These are phyloP conservation scores for Lepus oiostolus DNA, from an alignment of 2,797 vertebrate genomes.

Conservation along the genomic window DNA sequence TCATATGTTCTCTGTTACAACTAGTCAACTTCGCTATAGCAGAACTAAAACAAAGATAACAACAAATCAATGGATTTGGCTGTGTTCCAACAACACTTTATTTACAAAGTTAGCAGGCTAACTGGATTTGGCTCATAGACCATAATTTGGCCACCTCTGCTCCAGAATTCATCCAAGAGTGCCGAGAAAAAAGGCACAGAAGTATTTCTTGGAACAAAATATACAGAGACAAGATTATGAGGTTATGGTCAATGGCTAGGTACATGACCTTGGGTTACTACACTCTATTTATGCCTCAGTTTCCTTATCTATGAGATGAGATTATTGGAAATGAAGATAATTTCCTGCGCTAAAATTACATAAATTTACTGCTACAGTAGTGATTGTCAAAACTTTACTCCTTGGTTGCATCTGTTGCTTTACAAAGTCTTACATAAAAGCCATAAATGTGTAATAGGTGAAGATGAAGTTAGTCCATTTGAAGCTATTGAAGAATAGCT, in stretches of 20 bases:
- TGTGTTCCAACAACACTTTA: constrained; percentile 51
- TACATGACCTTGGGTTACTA: background rate
- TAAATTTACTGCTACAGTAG: background rate
- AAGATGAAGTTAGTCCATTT: constrained; percentile 4
- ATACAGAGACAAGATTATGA: background rate
- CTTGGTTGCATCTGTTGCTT: constrained; percentile 1
- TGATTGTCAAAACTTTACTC: background rate
- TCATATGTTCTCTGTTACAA: constrained; percentile 30
- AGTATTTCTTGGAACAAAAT: background rate
- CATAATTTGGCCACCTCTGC: background rate
- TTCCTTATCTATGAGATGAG: constrained; percentile 49
- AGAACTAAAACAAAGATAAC: background rate
- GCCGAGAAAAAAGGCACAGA: constrained; percentile 6
- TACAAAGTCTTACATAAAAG: background rate
- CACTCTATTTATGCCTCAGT: background rate
- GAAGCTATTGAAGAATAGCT: background rate
- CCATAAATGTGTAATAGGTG: background rate
- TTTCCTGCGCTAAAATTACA: background rate
- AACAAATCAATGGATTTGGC: background rate
- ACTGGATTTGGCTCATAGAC: background rate
- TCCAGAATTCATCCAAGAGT: background rate
- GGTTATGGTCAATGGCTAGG: background rate
- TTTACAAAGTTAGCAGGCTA: constrained; percentile 34
- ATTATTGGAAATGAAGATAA: background rate
- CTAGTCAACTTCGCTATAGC: constrained; percentile 7